Percentiles rank a stretch among this genome's conserved stretches.
phyloP scores from a whole-genome alignment of 2,797 vertebrate species.

The Lates japonicus region DNA sequence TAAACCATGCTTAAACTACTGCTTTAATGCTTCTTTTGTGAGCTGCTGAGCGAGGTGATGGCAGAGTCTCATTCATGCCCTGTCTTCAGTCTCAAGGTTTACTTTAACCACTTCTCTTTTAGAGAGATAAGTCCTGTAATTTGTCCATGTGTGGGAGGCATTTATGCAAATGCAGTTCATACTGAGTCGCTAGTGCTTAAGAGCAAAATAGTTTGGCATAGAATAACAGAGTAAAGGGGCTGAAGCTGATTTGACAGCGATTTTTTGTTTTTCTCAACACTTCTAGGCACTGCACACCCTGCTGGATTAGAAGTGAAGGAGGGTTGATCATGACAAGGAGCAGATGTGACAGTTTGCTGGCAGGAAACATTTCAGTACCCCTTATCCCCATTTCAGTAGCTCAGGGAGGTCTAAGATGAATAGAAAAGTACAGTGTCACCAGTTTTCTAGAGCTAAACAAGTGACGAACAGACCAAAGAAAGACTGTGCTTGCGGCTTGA shows the following conservation, averaged over 20 bases:
- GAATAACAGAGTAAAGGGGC: slow-evolving; percentile 10
- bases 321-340: slow-evolving; percentile 19
- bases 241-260: slow-evolving; percentile 23
- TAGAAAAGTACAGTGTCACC: slow-evolving; percentile 1
- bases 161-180: slow-evolving; percentile 54
- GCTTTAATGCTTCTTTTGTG: slow-evolving; percentile 15
- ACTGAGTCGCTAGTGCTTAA: slow-evolving; percentile 8
- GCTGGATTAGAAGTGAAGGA: slow-evolving; percentile 24
- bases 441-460: slow-evolving; percentile 19
- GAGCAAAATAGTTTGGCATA: slow-evolving; percentile 13
- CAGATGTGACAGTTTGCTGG: slow-evolving; percentile 41
- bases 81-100: slow-evolving; percentile 19
- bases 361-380: slow-evolving; percentile 30
- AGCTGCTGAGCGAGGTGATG: slow-evolving; percentile 29
- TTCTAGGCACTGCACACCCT: background rate
- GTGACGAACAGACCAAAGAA: background rate
- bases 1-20: background rate
- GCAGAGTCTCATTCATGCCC: background rate
- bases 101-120: background rate
- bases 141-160: slow-evolving; percentile 35
- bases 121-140: slow-evolving; percentile 27
- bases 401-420: slow-evolving; percentile 20
- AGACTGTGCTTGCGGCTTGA: background rate
- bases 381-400: background rate
- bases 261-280: slow-evolving; percentile 32